Base-by-base conservation (phyloP, 1,140 invertebrate species). In the Cepaea nemoralis region DNA sequence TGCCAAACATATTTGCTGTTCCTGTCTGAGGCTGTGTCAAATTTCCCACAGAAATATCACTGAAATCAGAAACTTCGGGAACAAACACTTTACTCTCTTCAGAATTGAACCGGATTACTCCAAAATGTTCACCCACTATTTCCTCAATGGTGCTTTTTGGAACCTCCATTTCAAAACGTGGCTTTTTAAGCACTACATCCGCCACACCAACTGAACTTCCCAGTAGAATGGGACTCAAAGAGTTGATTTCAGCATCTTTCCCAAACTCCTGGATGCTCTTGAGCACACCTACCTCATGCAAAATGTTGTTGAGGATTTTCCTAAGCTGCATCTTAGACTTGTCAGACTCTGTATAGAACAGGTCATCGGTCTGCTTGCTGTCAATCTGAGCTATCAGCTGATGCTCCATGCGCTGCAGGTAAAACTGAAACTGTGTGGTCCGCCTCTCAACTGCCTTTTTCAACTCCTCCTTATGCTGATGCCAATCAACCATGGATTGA, bases 231-330 rank as follows among this genome's bases (percentile, higher is more conserved):
- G 63, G 33, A 42, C 75, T 82, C n/a, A 86, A 59, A n/a, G 55
- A 37, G 40, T 85, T 73, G n/a, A 87, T 69, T 73, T 87, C 87
- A 0, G 69, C 76, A 42, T 82, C 82, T 2, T 71, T 82, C 10
- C 83, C 86, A 39, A 83, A 77, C 31, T 85, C 83, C 33, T 84
- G 78, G 0, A 88, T 37, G 63, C 85, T 78, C 73, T 83, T 82
- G n/a, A 86, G 55, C 24, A 86, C 85, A 35, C 83, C 82, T 19
- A 85, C 83, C 31, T 83, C 83, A 27, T 84, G 75, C 14, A 88
- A 76, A 24, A 86, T 80, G 39, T 77, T 74, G 45, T 84, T 85
- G 35, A 88, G 77, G 33, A 82, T 84, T 12, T 77, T 63, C n/a
- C 85, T 84, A 39, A 88, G 70, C 14, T 80, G 67, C 0, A 31